Evolutionary conservation across 2,888 invertebrate species (phyloP).

Genomic region (Athrips mouffetella): DNA sequence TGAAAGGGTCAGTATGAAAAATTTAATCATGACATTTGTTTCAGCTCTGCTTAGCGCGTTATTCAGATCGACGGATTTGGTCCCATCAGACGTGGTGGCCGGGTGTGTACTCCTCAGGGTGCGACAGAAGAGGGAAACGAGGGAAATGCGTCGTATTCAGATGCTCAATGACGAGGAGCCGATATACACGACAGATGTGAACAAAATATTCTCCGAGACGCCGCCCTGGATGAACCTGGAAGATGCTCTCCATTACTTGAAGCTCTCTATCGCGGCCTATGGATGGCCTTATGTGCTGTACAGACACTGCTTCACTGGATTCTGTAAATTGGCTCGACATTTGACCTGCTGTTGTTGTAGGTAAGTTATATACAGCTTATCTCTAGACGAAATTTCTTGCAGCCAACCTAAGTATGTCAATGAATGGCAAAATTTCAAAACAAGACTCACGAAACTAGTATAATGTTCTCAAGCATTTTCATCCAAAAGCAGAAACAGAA

Average conservation of each 20-base stretch:
- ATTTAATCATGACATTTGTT: no score
- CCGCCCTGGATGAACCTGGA: constrained; percentile 90
- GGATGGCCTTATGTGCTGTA: constrained; percentile 93
- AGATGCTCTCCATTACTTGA: constrained; percentile 86
- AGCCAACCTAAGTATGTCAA: no score
- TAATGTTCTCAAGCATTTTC: no score
- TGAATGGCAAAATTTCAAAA: no score
- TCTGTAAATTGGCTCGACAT: constrained; percentile 83
- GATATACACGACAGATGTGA: constrained; percentile 81
- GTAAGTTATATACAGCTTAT: constrained; percentile 62
- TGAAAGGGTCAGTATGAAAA: background rate
- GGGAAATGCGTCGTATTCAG: constrained; percentile 83
- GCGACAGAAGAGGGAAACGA: constrained; percentile 84
- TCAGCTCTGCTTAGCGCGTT: constrained; percentile 85
- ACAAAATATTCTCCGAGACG: constrained; percentile 80
- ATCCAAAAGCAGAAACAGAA: no score
- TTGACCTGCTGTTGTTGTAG: constrained; percentile 86
- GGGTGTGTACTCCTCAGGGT: constrained; percentile 90
- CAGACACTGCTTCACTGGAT: constrained; percentile 85
- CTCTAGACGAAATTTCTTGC: no score
- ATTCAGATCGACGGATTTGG: constrained; percentile 90
- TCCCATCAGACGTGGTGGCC: constrained; percentile 92
- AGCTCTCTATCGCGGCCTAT: constrained; percentile 89
- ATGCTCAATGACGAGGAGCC: constrained; percentile 82
- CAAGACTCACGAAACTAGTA: no score